Evolutionary conservation across 37 sponge, comb jelly and placozoan genomes (phyloP).

Genomic region (Dysidea cf. avara): DNA sequence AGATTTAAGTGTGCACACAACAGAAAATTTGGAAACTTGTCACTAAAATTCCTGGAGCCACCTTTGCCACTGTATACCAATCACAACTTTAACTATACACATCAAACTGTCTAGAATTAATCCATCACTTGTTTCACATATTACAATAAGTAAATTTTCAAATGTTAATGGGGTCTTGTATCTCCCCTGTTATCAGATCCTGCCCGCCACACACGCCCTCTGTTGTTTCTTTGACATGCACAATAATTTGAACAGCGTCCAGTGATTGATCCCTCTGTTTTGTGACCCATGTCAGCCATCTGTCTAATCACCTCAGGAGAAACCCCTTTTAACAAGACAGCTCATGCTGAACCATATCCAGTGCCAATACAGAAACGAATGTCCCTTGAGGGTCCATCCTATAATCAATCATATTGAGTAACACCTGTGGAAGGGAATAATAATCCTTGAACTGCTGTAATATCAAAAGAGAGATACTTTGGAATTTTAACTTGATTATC

Average conservation of each 20-base stretch:
- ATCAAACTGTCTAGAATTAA: conserved; percentile 36
- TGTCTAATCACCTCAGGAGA: neutral
- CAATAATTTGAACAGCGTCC: conserved; percentile 81
- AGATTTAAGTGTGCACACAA: too few species aligned
- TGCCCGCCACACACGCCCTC: conserved; percentile 67
- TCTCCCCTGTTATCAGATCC: conserved; percentile 81
- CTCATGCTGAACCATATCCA: neutral
- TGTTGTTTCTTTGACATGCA: neutral
- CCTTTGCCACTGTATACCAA: too few species aligned
- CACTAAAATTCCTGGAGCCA: too few species aligned
- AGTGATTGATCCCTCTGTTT: conserved; percentile 46
- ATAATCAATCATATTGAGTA: conserved; percentile 85
- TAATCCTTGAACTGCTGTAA: too few species aligned
- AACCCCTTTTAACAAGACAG: conserved; percentile 66
- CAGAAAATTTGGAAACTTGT: too few species aligned
- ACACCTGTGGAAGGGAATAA: too few species aligned
- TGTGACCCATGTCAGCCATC: conserved; percentile 60
- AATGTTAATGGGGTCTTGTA: conserved; percentile 72
- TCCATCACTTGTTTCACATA: too few species aligned
- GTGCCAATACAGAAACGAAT: conserved; percentile 65
- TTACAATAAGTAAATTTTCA: neutral
- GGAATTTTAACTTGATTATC: too few species aligned
- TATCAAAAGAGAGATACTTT: too few species aligned
- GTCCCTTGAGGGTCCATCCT: conserved; percentile 85
- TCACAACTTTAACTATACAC: conserved; percentile 69